A percentile compares a stretch with the other conserved stretches of the same genome.
Evolutionary conservation across 2,888 invertebrate genomes (phyloP).

Genomic region (Chrysolina haemoptera): DNA sequence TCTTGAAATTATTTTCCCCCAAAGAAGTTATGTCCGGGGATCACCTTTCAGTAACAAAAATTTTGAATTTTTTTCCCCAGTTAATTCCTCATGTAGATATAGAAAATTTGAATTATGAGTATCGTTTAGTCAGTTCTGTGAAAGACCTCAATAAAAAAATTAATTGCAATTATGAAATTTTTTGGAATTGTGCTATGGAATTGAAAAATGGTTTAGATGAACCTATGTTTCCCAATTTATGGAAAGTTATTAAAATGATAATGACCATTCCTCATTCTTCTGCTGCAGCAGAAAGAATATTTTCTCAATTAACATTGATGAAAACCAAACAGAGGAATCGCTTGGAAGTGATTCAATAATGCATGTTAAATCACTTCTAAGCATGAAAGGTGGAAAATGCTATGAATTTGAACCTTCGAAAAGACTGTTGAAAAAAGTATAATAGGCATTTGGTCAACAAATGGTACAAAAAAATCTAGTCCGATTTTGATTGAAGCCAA

Average conservation of each 20-base stretch:
- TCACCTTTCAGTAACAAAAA: slow-evolving; percentile 1
- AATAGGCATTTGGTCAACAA: no score
- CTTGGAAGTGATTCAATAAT: neutral
- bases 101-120: slow-evolving; percentile 5
- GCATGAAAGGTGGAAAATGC: neutral
- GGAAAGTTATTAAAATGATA: neutral
- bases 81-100: neutral
- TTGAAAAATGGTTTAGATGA: slow-evolving; percentile 9
- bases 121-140: neutral
- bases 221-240: slow-evolving; percentile 11
- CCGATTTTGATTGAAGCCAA: no score
- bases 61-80: neutral
- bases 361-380: slow-evolving; percentile 1
- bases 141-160: neutral
- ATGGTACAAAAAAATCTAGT: no score
- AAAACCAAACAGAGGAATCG: neutral
- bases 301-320: neutral
- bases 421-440: neutral
- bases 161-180: neutral
- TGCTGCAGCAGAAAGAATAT: neutral
- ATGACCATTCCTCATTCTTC: slow-evolving; percentile 15
- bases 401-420: neutral
- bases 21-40: neutral
- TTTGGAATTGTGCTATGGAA: neutral
- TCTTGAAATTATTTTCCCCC: neutral